Percentiles rank a stretch among this genome's conserved stretches.
Evolutionary conservation across 2,113 vertebrate genomes (phyloP).

Genomic region (Grallaria varia): DNA sequence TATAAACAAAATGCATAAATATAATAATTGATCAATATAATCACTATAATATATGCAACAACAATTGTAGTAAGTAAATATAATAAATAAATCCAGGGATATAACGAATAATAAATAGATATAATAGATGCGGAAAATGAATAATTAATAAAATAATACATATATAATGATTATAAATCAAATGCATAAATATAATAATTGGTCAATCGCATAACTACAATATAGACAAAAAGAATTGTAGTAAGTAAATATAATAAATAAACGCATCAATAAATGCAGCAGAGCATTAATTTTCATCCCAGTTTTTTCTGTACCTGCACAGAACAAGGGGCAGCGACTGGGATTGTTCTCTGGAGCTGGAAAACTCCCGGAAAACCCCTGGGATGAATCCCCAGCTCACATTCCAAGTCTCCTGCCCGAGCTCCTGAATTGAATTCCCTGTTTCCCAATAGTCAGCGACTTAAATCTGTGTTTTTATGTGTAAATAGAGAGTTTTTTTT

Average conservation of each 20-base stretch:
- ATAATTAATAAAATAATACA: too few relatives aligned
- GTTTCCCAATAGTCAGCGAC: background rate
- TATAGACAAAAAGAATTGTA: background rate
- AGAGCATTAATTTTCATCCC: background rate
- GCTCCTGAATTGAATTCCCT: background rate
- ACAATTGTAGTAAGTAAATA: background rate
- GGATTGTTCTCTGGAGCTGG: background rate
- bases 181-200: background rate
- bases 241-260: too few relatives aligned
- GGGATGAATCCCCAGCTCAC: background rate
- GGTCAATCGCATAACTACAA: too few relatives aligned
- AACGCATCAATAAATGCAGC: background rate
- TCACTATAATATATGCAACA: background rate
- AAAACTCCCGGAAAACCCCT: background rate
- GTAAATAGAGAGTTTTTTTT: background rate
- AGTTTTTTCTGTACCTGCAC: background rate
- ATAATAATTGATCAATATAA: background rate
- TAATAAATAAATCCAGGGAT: too few relatives aligned
- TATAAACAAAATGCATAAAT: background rate
- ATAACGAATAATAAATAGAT: too few relatives aligned
- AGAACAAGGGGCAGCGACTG: background rate
- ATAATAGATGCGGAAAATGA: too few relatives aligned
- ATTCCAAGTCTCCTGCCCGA: too few relatives aligned
- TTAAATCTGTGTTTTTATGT: background rate
- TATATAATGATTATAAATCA: too few relatives aligned